Base-by-base conservation (phyloP, 2,113 vertebrate genomes). In the Leptobrachium leishanense region DNA sequence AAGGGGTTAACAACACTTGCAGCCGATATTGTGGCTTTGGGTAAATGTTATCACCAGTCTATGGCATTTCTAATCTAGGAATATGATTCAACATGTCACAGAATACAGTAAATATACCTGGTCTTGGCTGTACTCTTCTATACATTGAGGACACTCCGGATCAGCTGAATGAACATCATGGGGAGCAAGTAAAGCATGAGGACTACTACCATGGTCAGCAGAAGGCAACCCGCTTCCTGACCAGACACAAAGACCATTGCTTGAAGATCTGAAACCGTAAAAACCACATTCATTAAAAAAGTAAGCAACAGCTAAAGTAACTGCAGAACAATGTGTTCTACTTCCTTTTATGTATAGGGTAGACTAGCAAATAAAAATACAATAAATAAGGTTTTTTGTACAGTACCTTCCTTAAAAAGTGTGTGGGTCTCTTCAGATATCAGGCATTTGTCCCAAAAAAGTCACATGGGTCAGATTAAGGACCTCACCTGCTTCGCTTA, bases 401-500 rank as follows among this genome's bases (percentile, higher is more conserved):
- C 2, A 15, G 8, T 31, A 31, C 20, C 20, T 31, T 31, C 20
- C 20, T 31, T 31, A 31, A 31, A 31, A 31, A 31, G 20, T 31
- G 20, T 31, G 20, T 31, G 20, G 20, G 20, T 31, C 20, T 31
- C 20, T 31, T 31, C 20, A 31, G 20, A 31, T 31, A 31, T 31
- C 20, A 31, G 20, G 20, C 1, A 31, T 31, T 31, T 31, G 8
- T 50, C 46, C 8, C 46, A 8, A 50, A 50, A 50, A 50, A 50
- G 4, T 5, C 46, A 50, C 4, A 46, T 46, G 4, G 8, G 46
- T 5, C 8, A 8, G 46, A 50, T 8, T 50, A 8, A 4, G 46
- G 13, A 15, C 20, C 64, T 40, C 41, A 83, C 93, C 92, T 93
- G 90, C 86, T 94, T 84, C 90, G 90, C 73, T 91, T 88, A 0